Percentiles rank a stretch among this genome's conserved stretches.
Evolutionary conservation across 1,140 invertebrate genomes (phyloP).

Genomic region (Calephelis virginiensis): DNA sequence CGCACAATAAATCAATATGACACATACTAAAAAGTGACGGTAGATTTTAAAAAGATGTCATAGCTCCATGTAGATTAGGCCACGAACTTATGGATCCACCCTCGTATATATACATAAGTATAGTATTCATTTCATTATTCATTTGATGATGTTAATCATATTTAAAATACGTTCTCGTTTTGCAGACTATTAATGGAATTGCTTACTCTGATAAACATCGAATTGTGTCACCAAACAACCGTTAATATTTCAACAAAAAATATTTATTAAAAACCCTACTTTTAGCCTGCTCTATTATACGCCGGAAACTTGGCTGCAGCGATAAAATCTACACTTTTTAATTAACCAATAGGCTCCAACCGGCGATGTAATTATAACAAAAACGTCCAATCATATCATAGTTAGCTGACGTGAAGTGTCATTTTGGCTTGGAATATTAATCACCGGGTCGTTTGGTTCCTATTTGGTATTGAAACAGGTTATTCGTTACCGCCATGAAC

Average conservation of each 20-base stretch:
- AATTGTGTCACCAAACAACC: background rate
- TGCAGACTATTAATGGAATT: background rate
- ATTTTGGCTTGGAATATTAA: conserved; percentile 55
- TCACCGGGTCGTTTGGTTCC: conserved; percentile 54
- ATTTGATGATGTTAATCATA: too few species aligned
- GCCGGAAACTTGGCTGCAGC: conserved; percentile 65
- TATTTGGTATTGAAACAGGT: conserved; percentile 32
- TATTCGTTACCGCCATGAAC: too few species aligned
- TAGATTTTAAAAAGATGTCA: too few species aligned
- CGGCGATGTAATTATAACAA: conserved; percentile 60
- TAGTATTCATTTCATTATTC: too few species aligned
- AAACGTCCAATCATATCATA: conserved; percentile 72
- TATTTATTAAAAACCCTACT: conserved; percentile 3
- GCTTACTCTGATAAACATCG: background rate
- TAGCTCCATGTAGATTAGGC: too few species aligned
- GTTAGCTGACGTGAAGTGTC: conserved; percentile 57
- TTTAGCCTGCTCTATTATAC: conserved; percentile 41
- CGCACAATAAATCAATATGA: too few species aligned
- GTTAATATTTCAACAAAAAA: conserved; percentile 13
- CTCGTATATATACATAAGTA: too few species aligned
- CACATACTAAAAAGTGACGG: too few species aligned
- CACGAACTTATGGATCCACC: too few species aligned
- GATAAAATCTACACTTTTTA: conserved; percentile 74
- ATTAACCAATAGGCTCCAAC: conserved; percentile 68
- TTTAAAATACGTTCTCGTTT: too few species aligned